Base-by-base conservation (phyloP, 2,113 vertebrate species). In the Marmota monax region DNA sequence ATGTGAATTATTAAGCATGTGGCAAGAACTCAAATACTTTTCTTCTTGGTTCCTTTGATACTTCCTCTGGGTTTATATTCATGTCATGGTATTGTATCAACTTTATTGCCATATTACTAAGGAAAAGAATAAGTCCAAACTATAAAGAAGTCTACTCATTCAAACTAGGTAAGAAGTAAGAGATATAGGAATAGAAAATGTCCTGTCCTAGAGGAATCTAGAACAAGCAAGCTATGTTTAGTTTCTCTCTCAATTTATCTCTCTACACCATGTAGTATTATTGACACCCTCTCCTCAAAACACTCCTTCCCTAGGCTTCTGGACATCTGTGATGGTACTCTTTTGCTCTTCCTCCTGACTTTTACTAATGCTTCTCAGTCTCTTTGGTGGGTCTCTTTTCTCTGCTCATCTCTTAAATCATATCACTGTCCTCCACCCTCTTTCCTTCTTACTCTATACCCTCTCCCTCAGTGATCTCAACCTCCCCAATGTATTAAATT, bases 1-100 rank as follows among this genome's bases (percentile, higher is more conserved):
- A 77, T 86, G 22, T 80, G n/a, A 96, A 39, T 93, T 84, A n/a
- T 74, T 80, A 88, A 45, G 20, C 20, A 76, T 69, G 42, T 32
- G 45, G n/a, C n/a, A 88, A 95, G 7, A 4, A 70, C 67, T 51
- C 69, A 77, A 37, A 22, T 53, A 77, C 86, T 95, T 69, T 88
- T 29, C 61, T 58, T 70, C 45, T 67, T 5, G 0, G 22, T 76
- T 76, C 32, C 76, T 77, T 72, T 16, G 63, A 70, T 78, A 32
- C 32, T 74, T 16, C 12, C 34, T 58, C 39, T 95, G 37, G 37
- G 27, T 76, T 82, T 79, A 39, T 18, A 23, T 17, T n/a, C 85
- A 88, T 20, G 39, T 20, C 51, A 23, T 32, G 37, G 27, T 72
- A 63, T 56, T 37, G 2, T 1, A 39, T 77, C 72, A 70, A 34